Base-by-base conservation (phyloP, 2,113 vertebrate species). In the Sinocyclocheilus rhinocerous region DNA sequence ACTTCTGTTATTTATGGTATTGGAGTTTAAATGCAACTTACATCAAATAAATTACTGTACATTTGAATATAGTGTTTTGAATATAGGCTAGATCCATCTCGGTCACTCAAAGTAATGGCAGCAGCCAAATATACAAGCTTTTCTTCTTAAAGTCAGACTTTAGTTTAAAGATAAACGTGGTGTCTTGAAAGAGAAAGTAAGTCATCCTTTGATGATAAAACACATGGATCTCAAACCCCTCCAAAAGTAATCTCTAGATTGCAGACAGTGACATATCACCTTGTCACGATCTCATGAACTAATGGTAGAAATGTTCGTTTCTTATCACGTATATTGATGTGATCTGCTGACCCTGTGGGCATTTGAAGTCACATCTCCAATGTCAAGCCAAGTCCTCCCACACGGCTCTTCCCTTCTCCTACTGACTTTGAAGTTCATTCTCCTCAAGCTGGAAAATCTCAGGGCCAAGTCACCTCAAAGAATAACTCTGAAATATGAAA, bases 181-280 rank as follows among this genome's bases (percentile, higher is more conserved):
- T 89, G 85, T 85, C 52, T 61, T 83, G 73, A 89, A 83, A 72
- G 84, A 84, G 86, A 87, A 81, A 78, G 82, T 52, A 75, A 85
- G 85, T 82, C 84, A 26, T 85, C 45, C 87, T 90, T 90, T 90
- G 89, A 87, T 88, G 89, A 88, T 88, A 83, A 85, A 84, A 90
- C 61, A 77, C 67, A 70, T 42, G 50, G 63, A 29, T 84, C 63
- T 81, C 52, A 59, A 82, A 65, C 52, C 85, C 84, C 85, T 83
- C 39, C 45, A 63, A n/a, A 86, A 52, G 81, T 88, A 88, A 90
- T 87, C 85, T 87, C 73, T 80, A 42, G 50, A 33, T 45, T 50
- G 42, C 11, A 73, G 89, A 90, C 89, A 88, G 77, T 88, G 89
- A 90, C 83, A 20, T 69, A 90, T 90, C 85, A 90, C 85, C 83